These are phyloP conservation scores for Paradoxurus hermaphroditus DNA, from an alignment of 2,113 vertebrate genomes.

Conservation along the genomic window DNA sequence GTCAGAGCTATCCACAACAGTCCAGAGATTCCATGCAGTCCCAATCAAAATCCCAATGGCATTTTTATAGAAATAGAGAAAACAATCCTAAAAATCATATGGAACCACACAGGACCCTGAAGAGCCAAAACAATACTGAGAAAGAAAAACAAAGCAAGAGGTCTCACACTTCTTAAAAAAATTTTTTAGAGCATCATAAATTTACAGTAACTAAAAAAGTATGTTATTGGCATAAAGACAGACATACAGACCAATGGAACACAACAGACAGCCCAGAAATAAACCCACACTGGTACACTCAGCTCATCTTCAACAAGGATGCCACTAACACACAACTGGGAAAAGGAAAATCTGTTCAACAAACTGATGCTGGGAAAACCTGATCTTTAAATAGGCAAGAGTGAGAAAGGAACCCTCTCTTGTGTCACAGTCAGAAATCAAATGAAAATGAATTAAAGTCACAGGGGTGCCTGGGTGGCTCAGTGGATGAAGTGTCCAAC, in stretches of 20 bases:
- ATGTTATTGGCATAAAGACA: background rate
- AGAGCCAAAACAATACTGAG: background rate
- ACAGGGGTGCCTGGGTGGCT: background rate
- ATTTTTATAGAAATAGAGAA: background rate
- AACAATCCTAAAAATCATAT: background rate
- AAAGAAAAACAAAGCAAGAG: background rate
- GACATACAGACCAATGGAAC: background rate
- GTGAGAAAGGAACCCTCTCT: background rate
- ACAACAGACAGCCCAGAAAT: background rate
- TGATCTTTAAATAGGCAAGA: background rate
- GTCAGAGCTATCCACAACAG: background rate
- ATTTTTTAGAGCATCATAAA: background rate
- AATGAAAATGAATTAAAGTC: background rate
- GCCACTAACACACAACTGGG: background rate
- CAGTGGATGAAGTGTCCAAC: too few species aligned
- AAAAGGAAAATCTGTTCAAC: background rate
- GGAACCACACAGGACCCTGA: background rate
- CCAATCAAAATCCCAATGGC: background rate
- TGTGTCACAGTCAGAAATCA: background rate
- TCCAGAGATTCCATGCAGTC: background rate
- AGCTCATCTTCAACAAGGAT: background rate
- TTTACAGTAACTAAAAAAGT: background rate
- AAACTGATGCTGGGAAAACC: background rate
- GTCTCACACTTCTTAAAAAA: background rate
- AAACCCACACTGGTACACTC: background rate